Evolutionary conservation across 2,888 invertebrate genomes (phyloP).

Genomic region (Drosophila mettleri): DNA sequence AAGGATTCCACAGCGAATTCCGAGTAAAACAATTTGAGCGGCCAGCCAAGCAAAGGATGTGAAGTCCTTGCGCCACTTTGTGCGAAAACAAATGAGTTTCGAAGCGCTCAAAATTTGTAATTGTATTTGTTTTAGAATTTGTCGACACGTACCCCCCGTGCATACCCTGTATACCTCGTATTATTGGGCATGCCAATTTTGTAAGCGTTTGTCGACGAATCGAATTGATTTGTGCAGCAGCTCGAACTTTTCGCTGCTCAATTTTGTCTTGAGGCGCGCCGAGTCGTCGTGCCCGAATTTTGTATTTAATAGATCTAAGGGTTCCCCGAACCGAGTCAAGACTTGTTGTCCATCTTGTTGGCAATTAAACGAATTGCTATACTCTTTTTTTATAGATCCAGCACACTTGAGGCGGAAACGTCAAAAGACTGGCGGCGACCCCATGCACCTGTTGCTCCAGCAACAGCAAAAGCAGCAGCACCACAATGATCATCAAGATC

Average conservation of each 20-base stretch:
- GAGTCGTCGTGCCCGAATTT: conserved; percentile 24
- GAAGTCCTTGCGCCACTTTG: neutral
- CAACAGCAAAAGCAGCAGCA: conserved; percentile 78
- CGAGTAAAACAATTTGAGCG: conserved; percentile 31
- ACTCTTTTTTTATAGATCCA: conserved; percentile 87
- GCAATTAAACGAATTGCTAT: conserved; percentile 31
- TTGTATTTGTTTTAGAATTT: conserved; percentile 54
- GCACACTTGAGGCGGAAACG: conserved; percentile 86
- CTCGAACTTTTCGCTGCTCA: conserved; percentile 18
- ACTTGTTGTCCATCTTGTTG: conserved; percentile 30
- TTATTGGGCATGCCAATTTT: conserved; percentile 34
- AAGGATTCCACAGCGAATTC: conserved; percentile 1
- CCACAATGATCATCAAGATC: conserved; percentile 81
- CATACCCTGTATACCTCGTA: conserved; percentile 7
- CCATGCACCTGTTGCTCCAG: conserved; percentile 85
- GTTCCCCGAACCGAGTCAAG: conserved; percentile 35
- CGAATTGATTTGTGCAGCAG: conserved; percentile 34
- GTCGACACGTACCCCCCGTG: neutral
- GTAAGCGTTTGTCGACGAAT: conserved; percentile 32
- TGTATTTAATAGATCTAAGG: conserved; percentile 61
- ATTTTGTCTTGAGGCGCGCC: conserved; percentile 29
- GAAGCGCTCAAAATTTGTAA: conserved; percentile 40
- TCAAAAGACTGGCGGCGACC: conserved; percentile 84
- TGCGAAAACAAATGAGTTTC: neutral
- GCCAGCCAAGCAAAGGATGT: neutral